Conservation (phyloP, 2,113 vertebrate species). For the Diphyllodes magnificus region DNA sequence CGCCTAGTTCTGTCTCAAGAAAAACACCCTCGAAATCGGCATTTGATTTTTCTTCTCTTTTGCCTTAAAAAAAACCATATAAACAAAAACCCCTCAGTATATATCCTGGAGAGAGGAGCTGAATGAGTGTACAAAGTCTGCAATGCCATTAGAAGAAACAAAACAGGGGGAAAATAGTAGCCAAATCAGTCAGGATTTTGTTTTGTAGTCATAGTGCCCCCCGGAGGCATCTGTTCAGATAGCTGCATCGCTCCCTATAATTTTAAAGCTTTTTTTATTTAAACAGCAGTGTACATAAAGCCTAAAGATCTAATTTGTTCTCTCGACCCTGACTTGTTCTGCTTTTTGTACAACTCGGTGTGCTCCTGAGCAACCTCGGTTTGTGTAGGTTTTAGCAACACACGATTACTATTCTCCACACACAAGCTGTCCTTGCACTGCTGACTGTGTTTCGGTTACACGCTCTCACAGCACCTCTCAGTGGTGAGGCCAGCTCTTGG, state of each 20-base stretch:
- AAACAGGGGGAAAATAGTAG: fast-evolving
- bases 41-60: background rate
- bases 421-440: fast-evolving
- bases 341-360: fast-evolving
- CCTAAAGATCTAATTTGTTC: background rate
- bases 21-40: background rate
- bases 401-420: fast-evolving
- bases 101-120: background rate
- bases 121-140: background rate
- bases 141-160: background rate
- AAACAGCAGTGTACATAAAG: fast-evolving
- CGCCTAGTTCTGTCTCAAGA: background rate
- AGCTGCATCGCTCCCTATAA: background rate
- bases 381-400: fast-evolving
- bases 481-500: fast-evolving
- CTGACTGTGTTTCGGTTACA: fast-evolving
- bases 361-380: fast-evolving
- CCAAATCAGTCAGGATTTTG: background rate
- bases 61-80: fast-evolving
- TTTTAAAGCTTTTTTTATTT: background rate
- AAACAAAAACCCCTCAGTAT: fast-evolving
- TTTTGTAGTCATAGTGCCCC: conserved; percentile 37
- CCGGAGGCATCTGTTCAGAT: background rate
- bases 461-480: background rate
- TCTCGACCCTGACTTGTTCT: background rate